These are phyloP conservation scores for Rhea americana DNA, from an alignment of 2,113 vertebrate genomes.

Conservation along the genomic window DNA sequence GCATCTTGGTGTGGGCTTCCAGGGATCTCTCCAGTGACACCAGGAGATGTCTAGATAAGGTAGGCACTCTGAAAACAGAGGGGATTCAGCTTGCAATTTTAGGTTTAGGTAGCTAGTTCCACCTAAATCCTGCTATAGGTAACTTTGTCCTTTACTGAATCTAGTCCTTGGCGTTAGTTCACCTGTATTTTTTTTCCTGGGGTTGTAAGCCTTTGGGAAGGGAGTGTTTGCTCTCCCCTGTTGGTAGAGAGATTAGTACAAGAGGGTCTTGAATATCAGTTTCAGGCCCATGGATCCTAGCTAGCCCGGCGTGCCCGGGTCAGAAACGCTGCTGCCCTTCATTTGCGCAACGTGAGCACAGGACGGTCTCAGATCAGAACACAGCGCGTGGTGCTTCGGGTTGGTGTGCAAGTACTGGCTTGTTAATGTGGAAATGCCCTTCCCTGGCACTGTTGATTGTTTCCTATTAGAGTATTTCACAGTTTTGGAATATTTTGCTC, in stretches of 20 bases:
- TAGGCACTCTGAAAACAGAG: background rate
- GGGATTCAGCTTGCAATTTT: background rate
- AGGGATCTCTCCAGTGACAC: background rate
- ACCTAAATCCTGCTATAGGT: background rate
- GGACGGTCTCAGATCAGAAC: background rate
- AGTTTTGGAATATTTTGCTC: background rate
- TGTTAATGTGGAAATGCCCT: background rate
- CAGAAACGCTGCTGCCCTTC: background rate
- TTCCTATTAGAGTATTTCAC: background rate
- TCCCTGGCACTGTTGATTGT: background rate
- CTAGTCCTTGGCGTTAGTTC: background rate
- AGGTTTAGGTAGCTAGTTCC: background rate
- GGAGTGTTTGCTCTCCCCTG: background rate
- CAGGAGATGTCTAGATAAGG: background rate
- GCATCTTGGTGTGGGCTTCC: background rate
- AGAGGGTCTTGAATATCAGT: background rate
- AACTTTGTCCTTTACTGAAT: background rate
- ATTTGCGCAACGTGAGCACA: background rate
- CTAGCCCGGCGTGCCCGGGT: background rate
- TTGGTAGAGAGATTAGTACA: background rate
- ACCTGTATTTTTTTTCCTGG: background rate
- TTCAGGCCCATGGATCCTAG: background rate
- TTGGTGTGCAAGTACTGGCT: background rate
- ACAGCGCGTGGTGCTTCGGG: fast-evolving
- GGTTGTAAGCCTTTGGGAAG: background rate